Percentiles rank a stretch among this genome's conserved stretches.
Conservation (phyloP, 2,888 invertebrate species). For the Sarcophaga variegata region DNA sequence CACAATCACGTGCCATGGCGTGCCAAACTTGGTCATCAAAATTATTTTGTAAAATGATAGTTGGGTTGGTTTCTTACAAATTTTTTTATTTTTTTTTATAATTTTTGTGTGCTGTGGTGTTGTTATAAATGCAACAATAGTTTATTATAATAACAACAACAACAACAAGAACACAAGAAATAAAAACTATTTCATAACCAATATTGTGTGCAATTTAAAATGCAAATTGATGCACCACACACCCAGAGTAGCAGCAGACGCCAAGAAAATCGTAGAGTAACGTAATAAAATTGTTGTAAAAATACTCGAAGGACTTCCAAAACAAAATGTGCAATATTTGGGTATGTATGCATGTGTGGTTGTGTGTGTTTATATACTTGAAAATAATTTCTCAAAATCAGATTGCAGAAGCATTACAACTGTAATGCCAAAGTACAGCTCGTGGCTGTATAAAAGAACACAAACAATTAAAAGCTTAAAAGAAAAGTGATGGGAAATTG, state of each 20-base stretch:
- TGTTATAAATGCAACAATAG: conserved; percentile 25
- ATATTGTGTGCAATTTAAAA: conserved; percentile 61
- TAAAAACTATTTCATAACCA: conserved; percentile 55
- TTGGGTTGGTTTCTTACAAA: neutral
- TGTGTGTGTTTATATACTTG: conserved; percentile 6
- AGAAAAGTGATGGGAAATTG: too few relatives aligned
- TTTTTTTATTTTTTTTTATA: conserved; percentile 9
- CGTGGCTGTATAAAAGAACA: neutral
- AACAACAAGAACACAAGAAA: too few relatives aligned
- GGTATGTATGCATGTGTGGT: neutral
- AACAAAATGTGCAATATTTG: conserved; percentile 3
- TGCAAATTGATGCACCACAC: conserved; percentile 55
- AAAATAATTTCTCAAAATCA: conserved; percentile 33
- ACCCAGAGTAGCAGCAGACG: conserved; percentile 7
- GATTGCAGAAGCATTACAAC: conserved; percentile 15
- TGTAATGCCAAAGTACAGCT: neutral
- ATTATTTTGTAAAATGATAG: conserved; percentile 43
- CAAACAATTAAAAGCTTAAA: too few relatives aligned
- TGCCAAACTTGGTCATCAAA: conserved; percentile 30
- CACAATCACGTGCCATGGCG: conserved; percentile 3
- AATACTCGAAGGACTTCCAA: neutral
- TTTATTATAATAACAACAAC: conserved; percentile 13
- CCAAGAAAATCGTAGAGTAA: neutral
- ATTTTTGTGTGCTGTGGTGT: neutral
- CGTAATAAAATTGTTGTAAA: neutral